These are phyloP conservation scores for Bungarus multicinctus DNA, from an alignment of 2,113 vertebrate genomes.

Conservation along the genomic window DNA sequence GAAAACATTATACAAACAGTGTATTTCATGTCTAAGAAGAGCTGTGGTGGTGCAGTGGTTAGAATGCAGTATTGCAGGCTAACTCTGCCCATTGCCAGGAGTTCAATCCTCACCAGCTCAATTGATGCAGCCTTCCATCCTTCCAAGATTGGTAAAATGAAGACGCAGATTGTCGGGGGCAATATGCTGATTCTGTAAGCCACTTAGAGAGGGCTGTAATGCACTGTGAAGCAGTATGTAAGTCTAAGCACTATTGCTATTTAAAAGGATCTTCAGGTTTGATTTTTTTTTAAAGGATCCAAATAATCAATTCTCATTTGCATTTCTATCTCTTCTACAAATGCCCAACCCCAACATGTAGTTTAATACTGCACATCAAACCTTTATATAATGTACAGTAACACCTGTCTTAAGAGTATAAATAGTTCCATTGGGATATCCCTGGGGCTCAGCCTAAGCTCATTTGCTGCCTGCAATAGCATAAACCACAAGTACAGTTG, in stretches of 20 bases:
- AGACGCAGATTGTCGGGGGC: not conserved
- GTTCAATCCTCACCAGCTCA: not conserved
- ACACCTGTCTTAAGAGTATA: constrained; percentile 41
- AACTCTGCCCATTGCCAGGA: not conserved
- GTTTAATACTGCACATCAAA: constrained; percentile 55
- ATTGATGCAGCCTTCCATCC: not conserved
- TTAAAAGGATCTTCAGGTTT: not conserved
- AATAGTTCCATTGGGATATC: constrained; percentile 5
- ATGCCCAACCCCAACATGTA: constrained; percentile 50
- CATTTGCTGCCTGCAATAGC: constrained; percentile 37
- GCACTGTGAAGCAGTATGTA: not conserved
- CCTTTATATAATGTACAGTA: constrained; percentile 66
- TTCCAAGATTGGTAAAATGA: not conserved
- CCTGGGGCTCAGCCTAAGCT: constrained; percentile 13
- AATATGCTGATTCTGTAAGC: not conserved
- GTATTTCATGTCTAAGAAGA: not conserved
- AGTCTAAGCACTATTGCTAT: not conserved
- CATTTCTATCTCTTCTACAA: constrained; percentile 44
- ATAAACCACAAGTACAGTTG: constrained; percentile 49
- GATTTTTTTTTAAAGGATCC: not conserved
- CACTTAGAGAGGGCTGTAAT: not conserved
- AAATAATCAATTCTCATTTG: not conserved
- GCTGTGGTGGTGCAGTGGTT: not conserved
- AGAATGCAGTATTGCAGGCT: not conserved
- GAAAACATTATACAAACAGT: not conserved